Evolutionary conservation across 2,113 vertebrate genomes (phyloP), one percentile per base, ranked within the genome.

Genomic region (Callopanchax toddi): DNA sequence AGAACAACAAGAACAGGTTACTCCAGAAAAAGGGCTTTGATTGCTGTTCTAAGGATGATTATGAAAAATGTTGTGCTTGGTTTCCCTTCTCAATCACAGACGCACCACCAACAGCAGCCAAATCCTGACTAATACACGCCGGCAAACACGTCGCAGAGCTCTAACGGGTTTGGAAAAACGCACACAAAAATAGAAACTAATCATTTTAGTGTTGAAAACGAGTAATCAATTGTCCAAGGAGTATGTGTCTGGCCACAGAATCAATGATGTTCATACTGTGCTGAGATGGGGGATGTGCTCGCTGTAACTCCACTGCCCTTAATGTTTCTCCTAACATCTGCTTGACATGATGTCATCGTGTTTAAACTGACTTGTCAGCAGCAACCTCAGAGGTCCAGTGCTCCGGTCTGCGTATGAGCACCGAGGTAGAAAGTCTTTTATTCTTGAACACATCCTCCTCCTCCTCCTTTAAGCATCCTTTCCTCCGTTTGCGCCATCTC

Each of bases 281-380:
- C 16, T 52, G 48, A 48, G 48, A 45, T 43, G 3, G 44, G 46
- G 37, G 40, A 60, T 40, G 37, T 39, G 60, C 63, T 60, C 55
- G 57, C 55, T 71, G 61, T 59, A 59, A 63, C 67, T 57, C 49
- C 34, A 3, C 36, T 18, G 13, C n/a, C 26, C 74, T 60, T 59
- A 54, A 50, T 50, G 8, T n/a, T 53, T 46, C 64, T 29, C n/a
- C 32, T 18, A 71, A 45, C 49, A 67, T 74, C 78, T 79, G 73
- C 29, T 72, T 6, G 0, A 32, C 37, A 36, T 44, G 51, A 46
- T 36, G 42, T 40, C 36, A 46, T 42, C 20, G 39, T 51, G 53
- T 51, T 74, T 71, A 55, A 65, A 61, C 20, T 23, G 46, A 54
- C 71, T 29, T 43, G 63, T 67, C 64, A 71, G 65, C 53, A 53